phyloP scores from a whole-genome alignment of 1,140 invertebrate genomes.

The Colletes latitarsis region DNA sequence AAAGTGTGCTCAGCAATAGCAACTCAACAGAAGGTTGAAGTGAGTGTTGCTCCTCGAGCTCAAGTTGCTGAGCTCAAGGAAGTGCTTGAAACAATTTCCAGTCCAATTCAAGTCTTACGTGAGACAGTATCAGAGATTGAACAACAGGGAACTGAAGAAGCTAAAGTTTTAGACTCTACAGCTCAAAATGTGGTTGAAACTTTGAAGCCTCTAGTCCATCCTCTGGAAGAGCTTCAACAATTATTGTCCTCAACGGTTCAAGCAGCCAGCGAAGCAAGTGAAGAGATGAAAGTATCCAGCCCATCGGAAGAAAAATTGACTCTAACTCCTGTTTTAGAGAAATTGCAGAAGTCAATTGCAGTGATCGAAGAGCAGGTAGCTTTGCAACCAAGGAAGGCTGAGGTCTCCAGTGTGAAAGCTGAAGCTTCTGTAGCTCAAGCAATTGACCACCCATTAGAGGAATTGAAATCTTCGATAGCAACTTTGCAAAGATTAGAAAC shows the following conservation, averaged over 20 bases:
- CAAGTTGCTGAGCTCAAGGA: not conserved
- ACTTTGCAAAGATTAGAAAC: not conserved
- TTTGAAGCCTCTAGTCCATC: not conserved
- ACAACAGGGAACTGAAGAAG: not conserved
- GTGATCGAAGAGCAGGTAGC: not conserved
- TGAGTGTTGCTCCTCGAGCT: not conserved
- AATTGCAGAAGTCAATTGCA: constrained; percentile 27
- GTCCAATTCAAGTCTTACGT: not conserved
- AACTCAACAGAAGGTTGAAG: constrained; percentile 20
- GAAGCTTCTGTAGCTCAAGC: not conserved
- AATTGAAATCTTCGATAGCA: constrained; percentile 38
- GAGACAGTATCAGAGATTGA: not conserved
- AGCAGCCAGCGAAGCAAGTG: not conserved
- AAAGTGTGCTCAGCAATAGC: constrained; percentile 32
- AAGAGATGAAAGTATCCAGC: not conserved
- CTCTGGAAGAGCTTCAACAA: constrained; percentile 28
- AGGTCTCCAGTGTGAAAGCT: not conserved
- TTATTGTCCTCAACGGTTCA: not conserved
- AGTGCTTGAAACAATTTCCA: not conserved
- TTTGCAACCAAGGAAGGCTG: not conserved
- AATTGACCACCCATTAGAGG: constrained; percentile 32
- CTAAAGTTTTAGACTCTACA: not conserved
- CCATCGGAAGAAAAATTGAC: not conserved
- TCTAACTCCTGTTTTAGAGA: constrained; percentile 11
- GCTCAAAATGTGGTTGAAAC: not conserved